Evolutionary conservation across 2,113 vertebrate genomes (phyloP), one percentile per base, ranked within the genome.

Genomic region (Amphilophus citrinellus): DNA sequence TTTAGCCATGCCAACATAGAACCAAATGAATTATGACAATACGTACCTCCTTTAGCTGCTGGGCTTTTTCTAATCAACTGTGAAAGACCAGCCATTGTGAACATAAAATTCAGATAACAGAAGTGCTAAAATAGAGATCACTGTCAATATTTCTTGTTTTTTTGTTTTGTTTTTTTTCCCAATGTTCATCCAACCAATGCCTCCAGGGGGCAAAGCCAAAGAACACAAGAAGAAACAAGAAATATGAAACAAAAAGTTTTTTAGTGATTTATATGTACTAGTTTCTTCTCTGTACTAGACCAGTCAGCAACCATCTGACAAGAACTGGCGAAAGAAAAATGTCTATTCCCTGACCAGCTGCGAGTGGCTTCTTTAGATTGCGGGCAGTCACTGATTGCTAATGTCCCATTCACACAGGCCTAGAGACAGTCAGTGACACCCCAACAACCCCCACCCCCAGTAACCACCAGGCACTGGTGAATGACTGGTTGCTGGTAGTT

Each of bases 11-110:
- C 87, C 84, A 93, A 92, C 88, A 82, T 76, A 82, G 27, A 91
- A 62, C 66, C 83, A 91, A 92, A 93, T 84, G 84, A 91, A 93
- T 92, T 86, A 91, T 88, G 85, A 93, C 85, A 92, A 87, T 82
- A 66, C 39, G 1, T 27, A 71, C 30, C 76, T 85, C 57, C 61
- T 93, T 88, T 83, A 84, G 79, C 82, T 80, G 77, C 65, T 63
- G 58, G 56, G 83, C 71, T 84, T 37, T 82, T 50, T 82, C 32
- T 76, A 81, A 84, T 71, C 60, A 87, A 81, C 68, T 88, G 65
- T 80, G 53, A 85, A 82, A 83, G n/a, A 76, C 59, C 84, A 81
- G 27, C 75, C 66, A 75, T 79, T 18, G 35, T 82, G 77, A 89
- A 87, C 59, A 42, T 83, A 85, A 76, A 44, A 85, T 62, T 39